Conservation (phyloP, 1,140 invertebrate species). For the Plectrocnemia conspersa region DNA sequence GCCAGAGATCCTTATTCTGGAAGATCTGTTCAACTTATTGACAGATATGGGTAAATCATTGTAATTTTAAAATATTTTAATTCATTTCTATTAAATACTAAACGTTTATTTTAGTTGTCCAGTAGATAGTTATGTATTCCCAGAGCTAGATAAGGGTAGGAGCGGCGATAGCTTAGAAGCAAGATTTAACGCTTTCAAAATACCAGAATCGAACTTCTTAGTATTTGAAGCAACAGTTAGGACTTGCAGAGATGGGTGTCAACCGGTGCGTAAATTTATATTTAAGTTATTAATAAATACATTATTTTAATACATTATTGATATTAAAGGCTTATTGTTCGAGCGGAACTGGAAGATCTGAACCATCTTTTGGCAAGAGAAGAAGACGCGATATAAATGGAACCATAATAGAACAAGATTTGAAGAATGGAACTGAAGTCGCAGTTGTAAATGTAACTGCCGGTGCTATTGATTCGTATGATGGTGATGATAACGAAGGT, state of each 20-base stretch:
- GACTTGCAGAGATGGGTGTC: constrained; percentile 83
- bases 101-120: constrained; percentile 62
- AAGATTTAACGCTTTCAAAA: constrained; percentile 90
- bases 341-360: constrained; percentile 65
- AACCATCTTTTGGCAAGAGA: constrained; percentile 73
- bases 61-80: constrained; percentile 12
- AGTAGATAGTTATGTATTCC: constrained; percentile 87
- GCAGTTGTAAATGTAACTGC: constrained; percentile 37
- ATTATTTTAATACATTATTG: constrained; percentile 2
- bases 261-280: constrained; percentile 57
- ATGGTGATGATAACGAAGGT: constrained; percentile 36
- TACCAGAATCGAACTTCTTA: constrained; percentile 89
- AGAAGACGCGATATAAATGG: constrained; percentile 58
- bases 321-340: constrained; percentile 67
- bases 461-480: constrained; percentile 38
- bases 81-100: constrained; percentile 1
- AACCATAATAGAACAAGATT: constrained; percentile 40
- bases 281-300: not conserved
- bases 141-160: constrained; percentile 78
- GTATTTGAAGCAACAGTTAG: constrained; percentile 90
- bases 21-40: constrained; percentile 82
- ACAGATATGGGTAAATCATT: constrained; percentile 74
- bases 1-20: constrained; percentile 89
- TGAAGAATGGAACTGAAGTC: constrained; percentile 38
- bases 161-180: constrained; percentile 84